Conservation (phyloP, 2,113 vertebrate species). For the Grammomys dolichurus region DNA sequence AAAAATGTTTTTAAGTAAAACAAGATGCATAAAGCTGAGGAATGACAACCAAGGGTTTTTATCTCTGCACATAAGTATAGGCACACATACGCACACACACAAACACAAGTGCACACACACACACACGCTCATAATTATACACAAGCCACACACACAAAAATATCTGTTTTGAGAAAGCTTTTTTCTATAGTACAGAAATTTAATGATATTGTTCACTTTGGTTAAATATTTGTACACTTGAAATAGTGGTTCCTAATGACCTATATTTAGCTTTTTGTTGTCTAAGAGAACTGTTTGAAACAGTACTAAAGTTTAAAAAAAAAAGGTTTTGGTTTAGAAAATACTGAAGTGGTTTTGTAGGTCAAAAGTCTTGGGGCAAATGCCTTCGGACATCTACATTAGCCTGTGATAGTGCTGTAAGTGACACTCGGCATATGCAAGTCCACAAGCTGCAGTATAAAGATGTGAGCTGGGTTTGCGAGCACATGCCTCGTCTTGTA, state of each 20-base stretch:
- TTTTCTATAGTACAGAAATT: not conserved
- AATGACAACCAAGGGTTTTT: not conserved
- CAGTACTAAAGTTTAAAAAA: not conserved
- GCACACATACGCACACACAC: not conserved
- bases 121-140: not conserved
- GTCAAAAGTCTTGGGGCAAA: not conserved
- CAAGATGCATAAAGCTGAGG: not conserved
- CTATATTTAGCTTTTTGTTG: constrained; percentile 25
- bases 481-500: not conserved
- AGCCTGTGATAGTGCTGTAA: not conserved
- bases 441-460: not conserved
- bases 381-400: not conserved
- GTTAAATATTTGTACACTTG: constrained; percentile 16
- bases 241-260: not conserved
- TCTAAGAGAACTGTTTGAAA: not conserved
- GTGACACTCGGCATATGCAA: not conserved
- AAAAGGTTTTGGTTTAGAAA: constrained; percentile 17
- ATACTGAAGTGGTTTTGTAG: not conserved
- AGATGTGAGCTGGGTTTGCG: not conserved
- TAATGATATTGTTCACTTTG: constrained; percentile 1
- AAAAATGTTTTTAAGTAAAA: not conserved
- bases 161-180: constrained; percentile 14
- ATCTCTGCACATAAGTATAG: not conserved
- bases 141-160: not conserved
- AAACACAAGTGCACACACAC: not conserved